Evolutionary conservation across 2,113 vertebrate genomes (phyloP).

Genomic region (Alaudala cheleensis): DNA sequence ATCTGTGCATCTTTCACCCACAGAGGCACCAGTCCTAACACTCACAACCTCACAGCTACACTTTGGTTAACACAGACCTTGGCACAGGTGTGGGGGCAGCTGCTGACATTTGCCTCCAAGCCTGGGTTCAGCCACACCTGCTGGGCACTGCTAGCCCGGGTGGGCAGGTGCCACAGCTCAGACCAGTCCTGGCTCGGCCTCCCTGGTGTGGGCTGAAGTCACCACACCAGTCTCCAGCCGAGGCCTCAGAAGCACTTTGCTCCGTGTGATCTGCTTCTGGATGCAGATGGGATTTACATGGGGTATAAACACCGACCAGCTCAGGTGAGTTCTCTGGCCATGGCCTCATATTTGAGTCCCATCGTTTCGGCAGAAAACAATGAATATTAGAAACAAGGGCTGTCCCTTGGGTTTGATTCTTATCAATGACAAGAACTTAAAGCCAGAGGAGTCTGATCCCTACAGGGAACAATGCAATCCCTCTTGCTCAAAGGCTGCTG

Average conservation of each 20-base stretch:
- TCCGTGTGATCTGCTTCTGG: not conserved
- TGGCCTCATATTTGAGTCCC: not conserved
- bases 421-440: not conserved
- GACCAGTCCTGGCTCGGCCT: rapidly evolving
- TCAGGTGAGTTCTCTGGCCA: not conserved
- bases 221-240: rapidly evolving
- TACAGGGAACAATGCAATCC: not conserved
- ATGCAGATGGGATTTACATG: rapidly evolving
- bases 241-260: not conserved
- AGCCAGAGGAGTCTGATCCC: not conserved
- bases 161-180: not conserved
- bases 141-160: rapidly evolving
- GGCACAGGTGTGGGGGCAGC: rapidly evolving
- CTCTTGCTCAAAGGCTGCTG: not conserved
- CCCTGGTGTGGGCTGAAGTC: not conserved
- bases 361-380: not conserved
- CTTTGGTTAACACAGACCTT: not conserved
- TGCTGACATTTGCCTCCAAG: not conserved
- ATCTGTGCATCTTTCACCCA: not conserved
- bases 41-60: rapidly evolving
- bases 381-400: not conserved
- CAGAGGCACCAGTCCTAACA: not conserved
- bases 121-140: not conserved
- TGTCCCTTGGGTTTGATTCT: not conserved
- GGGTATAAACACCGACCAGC: not conserved